A percentile compares a stretch with the other conserved stretches of the same genome.
Conservation (phyloP, 2,113 vertebrate genomes). For the Eudyptes chrysolophus region DNA sequence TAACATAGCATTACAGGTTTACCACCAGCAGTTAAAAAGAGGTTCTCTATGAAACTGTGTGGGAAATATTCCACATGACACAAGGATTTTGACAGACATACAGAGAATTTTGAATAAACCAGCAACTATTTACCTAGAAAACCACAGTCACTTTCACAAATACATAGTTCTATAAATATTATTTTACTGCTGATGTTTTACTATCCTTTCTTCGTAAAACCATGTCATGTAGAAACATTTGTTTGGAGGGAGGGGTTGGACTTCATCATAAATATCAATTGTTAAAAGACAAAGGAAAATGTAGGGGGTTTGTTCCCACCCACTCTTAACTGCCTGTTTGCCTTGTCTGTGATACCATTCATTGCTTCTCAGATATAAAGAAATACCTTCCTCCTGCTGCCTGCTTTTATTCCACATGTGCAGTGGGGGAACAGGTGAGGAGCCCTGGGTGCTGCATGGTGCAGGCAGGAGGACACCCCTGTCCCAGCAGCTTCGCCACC, state of each 20-base stretch:
- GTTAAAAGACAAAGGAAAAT: neutral
- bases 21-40: conserved; percentile 18
- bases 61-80: neutral
- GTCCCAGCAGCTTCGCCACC: neutral
- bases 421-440: neutral
- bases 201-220: neutral
- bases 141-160: neutral
- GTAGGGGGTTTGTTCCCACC: neutral
- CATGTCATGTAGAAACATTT: neutral
- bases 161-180: neutral
- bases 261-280: neutral
- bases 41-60: neutral
- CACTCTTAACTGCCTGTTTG: neutral
- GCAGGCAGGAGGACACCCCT: neutral
- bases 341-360: neutral
- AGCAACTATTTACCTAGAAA: conserved; percentile 17
- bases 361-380: neutral
- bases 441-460: neutral
- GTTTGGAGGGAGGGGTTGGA: neutral
- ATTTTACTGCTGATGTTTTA: neutral
- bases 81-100: neutral
- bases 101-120: neutral
- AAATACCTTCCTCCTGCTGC: neutral
- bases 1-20: conserved; percentile 12
- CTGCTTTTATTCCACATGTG: neutral